phyloP scores from a whole-genome alignment of 2,113 vertebrate genomes.

The Scartelaos histophorus region DNA sequence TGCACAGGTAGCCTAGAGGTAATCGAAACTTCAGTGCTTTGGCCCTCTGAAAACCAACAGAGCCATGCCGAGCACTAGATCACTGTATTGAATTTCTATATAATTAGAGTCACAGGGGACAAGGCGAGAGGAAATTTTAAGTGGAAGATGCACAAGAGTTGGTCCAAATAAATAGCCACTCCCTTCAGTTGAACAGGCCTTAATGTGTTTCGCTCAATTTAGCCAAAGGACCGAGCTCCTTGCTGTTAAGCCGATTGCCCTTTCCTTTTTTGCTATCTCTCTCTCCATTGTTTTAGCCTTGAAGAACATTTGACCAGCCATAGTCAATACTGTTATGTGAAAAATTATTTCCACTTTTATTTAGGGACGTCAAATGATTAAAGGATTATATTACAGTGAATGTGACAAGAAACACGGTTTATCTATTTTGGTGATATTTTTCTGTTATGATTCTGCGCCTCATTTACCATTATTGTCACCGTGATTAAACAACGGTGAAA shows the following conservation, averaged over 20 bases:
- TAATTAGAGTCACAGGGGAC: conserved; percentile 66
- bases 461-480: too few species aligned
- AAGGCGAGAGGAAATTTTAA: conserved; percentile 57
- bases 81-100: conserved; percentile 67
- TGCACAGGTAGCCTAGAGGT: conserved; percentile 36
- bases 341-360: conserved; percentile 48
- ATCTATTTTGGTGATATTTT: background rate
- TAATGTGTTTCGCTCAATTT: conserved; percentile 74
- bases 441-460: background rate
- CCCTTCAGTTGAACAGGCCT: conserved; percentile 62
- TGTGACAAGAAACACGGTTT: background rate
- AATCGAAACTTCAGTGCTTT: conserved; percentile 35
- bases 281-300: conserved; percentile 67
- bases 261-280: conserved; percentile 66
- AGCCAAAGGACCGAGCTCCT: conserved; percentile 63
- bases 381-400: background rate
- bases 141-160: conserved; percentile 56
- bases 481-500: too few species aligned
- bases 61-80: conserved; percentile 50
- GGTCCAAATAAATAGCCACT: conserved; percentile 60
- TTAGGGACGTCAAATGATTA: background rate
- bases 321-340: conserved; percentile 64
- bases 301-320: conserved; percentile 65
- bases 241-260: conserved; percentile 61
- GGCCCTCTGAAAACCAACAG: conserved; percentile 36